These are phyloP conservation scores for Netelia virgata DNA, from an alignment of 2,888 invertebrate species.

Conservation along the genomic window DNA sequence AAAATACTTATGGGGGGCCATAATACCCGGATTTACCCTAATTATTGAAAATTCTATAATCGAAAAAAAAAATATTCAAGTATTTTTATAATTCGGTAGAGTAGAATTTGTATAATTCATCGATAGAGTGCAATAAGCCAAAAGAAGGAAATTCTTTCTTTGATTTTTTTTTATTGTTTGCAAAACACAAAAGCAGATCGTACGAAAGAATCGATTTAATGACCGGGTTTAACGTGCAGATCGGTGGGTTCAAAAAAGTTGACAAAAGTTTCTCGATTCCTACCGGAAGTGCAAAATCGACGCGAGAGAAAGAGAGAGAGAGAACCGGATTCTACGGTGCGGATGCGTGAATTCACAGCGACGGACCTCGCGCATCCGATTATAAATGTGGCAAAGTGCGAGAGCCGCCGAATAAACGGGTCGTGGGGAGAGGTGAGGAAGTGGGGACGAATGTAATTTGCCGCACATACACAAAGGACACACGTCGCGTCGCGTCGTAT, in stretches of 20 bases:
- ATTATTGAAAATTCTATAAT: no score
- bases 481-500: not conserved
- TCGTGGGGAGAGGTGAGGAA: no score
- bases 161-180: not conserved
- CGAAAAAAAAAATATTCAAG: no score
- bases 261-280: slow-evolving; percentile 65
- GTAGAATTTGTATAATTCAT: no score
- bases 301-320: slow-evolving; percentile 9
- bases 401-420: slow-evolving; percentile 56
- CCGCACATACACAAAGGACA: not conserved
- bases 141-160: not conserved
- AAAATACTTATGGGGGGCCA: no score
- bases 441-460: slow-evolving; percentile 21
- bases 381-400: slow-evolving; percentile 66
- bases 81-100: no score
- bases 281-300: slow-evolving; percentile 69
- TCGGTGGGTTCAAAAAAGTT: slow-evolving; percentile 18
- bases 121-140: not conserved
- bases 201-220: slow-evolving; percentile 40
- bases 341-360: slow-evolving; percentile 63
- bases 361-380: slow-evolving; percentile 61
- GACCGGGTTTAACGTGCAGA: slow-evolving; percentile 50
- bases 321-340: slow-evolving; percentile 67
- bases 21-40: no score
- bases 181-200: not conserved